A percentile compares a stretch with the other conserved stretches of the same genome.
Conservation (phyloP, 1,140 invertebrate species). For the Polyergus mexicanus region DNA sequence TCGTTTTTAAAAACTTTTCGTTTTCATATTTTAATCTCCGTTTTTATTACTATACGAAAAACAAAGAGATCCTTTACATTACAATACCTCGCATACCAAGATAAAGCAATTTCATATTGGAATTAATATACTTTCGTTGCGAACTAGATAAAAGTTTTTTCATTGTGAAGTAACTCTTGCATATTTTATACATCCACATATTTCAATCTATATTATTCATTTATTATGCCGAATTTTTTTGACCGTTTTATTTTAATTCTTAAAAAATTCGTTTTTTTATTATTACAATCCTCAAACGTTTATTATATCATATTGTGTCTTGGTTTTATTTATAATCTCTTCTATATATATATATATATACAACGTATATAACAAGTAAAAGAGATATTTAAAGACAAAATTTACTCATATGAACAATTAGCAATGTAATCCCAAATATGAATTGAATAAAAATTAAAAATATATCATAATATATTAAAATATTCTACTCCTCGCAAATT, state of each 20-base stretch:
- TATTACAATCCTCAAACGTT: neutral
- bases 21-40: neutral
- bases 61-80: neutral
- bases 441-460: constrained; percentile 18
- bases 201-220: neutral
- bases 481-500: constrained; percentile 2
- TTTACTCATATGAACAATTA: neutral
- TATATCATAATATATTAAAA: neutral
- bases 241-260: neutral
- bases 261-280: neutral
- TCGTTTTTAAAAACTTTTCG: neutral
- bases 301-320: neutral
- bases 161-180: neutral
- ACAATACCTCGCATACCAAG: constrained; percentile 3
- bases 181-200: neutral
- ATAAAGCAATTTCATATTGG: constrained; percentile 11
- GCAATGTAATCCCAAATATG: neutral
- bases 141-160: neutral
- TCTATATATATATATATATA: too few relatives aligned
- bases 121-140: neutral
- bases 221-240: neutral
- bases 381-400: neutral
- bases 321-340: neutral
- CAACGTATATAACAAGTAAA: neutral
- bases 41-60: neutral